Evolutionary conservation across 2,113 vertebrate genomes (phyloP), one percentile per base, ranked within the genome.

Genomic region (Caranx melampygus): DNA sequence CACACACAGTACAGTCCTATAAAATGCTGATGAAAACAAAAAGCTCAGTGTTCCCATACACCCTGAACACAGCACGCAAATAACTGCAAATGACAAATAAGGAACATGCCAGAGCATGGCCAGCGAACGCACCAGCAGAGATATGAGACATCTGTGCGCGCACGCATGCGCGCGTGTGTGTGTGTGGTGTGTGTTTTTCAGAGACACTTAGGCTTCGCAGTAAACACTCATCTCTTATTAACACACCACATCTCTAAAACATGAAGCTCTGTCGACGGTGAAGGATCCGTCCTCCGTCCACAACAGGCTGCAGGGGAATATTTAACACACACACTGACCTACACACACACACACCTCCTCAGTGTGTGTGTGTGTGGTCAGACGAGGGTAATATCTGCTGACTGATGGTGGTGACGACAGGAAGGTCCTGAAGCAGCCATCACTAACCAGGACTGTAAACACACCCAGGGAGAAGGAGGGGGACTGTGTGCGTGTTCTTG

Each of bases 141-240:
- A 52, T 35, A 51, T 34, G 42, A 72, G 42, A 51, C n/a, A 34
- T 71, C 66, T 55, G 60, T 34, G 65, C 61, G 45, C 55, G 66
- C 76, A 60, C 34, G 54, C 61, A 66, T 63, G 75, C 70, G 64
- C 58, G 71, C 66, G 72, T 57, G 61, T 35, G 66, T 66, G 45
- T 55, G 66, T 80, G 66, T 49, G 45, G 61, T 44, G 67, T 75
- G 81, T 82, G 72, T 68, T 34, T 68, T 11, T 10, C 40, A 35
- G 55, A 79, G 44, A 87, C 89, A 84, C 83, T 89, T 86, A 72
- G 44, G 15, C 62, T 72, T 37, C 75, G 69, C 75, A 80, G 81
- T 84, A 84, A 89, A 87, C 81, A 87, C 83, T 86, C 83, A 78
- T 89, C 80, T 86, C 65, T 85, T 82, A 87, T 89, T 86, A 89